Evolutionary conservation across 2,113 vertebrate species (phyloP).

Genomic region (Beaufortia kweichowensis): DNA sequence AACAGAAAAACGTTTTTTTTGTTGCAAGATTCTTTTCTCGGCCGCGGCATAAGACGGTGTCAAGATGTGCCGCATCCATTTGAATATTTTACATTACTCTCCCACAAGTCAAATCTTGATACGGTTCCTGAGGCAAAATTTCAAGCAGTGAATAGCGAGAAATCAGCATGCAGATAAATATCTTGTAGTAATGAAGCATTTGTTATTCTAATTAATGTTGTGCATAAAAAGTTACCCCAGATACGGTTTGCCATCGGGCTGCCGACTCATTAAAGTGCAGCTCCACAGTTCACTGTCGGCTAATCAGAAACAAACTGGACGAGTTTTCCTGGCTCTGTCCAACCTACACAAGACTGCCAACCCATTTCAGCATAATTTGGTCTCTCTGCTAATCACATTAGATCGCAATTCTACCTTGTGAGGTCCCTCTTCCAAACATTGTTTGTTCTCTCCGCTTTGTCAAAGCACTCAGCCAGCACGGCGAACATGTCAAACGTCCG

Average conservation of each 20-base stretch:
- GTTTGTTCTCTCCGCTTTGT: conserved; percentile 27
- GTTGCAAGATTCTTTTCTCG: neutral
- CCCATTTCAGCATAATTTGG: conserved; percentile 32
- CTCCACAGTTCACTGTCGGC: conserved; percentile 23
- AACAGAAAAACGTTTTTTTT: neutral
- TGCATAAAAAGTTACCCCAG: conserved; percentile 30
- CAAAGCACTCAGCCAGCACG: conserved; percentile 13
- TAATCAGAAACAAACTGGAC: conserved; percentile 40
- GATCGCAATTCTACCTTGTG: conserved; percentile 22
- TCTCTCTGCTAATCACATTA: conserved; percentile 39
- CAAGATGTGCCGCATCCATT: conserved; percentile 33
- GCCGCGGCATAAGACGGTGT: neutral
- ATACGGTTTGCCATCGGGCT: conserved; percentile 23
- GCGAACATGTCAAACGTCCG: conserved; percentile 32
- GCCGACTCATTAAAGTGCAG: conserved; percentile 42
- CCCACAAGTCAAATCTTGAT: conserved; percentile 33
- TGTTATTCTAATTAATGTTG: conserved; percentile 52
- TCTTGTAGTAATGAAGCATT: conserved; percentile 43
- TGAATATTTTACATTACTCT: conserved; percentile 45
- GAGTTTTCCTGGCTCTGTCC: conserved; percentile 26
- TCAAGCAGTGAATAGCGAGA: conserved; percentile 29
- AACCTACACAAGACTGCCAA: conserved; percentile 43
- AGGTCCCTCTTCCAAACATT: conserved; percentile 11
- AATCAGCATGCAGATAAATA: conserved; percentile 48
- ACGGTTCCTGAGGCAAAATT: conserved; percentile 10